Evolutionary conservation across 2,113 vertebrate genomes (phyloP), one percentile per base, ranked within the genome.

Genomic region (Furnarius figulus): DNA sequence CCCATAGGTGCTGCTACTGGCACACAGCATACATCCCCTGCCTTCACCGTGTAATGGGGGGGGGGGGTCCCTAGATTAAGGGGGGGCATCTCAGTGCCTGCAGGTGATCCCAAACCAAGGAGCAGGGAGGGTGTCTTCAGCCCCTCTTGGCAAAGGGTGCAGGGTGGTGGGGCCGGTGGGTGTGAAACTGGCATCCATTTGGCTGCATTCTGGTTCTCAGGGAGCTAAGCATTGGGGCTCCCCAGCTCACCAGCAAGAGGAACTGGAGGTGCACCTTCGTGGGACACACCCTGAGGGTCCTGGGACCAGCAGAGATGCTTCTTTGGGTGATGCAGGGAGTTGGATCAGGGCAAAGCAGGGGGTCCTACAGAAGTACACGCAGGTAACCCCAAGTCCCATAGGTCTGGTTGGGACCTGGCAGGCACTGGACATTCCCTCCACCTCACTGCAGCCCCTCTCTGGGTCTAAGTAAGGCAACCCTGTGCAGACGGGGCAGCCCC

Each of bases 231-330:
- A 1, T 2, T 0, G 0, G 44, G 12, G 50, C 14, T 84, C 52
- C n/a, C 22, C 9, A 3, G 22, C 39, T 81, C 4, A 0, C 65
- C 27, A 3, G 40, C 0, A 3, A 39, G 12, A 33, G 4, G 9
- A 39, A 19, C 31, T 0, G 1, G 73, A 30, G 44, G 19, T 44
- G 62, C 47, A 27, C 35, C 24, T 2, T 2, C 3, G 17, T 25
- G 67, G 21, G 33, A 22, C 6, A 3, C 22, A 15, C 25, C 8
- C 25, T 1, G 0, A 18, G 0, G 18, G 28, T 20, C n/a, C 31
- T 17, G 6, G 44, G 42, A 39, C 18, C 30, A 19, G 49, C n/a
- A 1, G 1, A 40, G 50, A 15, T 11, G 7, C n/a, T 65, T 16
- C 44, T 37, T 40, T 1, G 4, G 24, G 27, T 33, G 40, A 28